These are phyloP conservation scores for Orchestes rusci DNA, from an alignment of 2,888 invertebrate genomes.

Conservation along the genomic window DNA sequence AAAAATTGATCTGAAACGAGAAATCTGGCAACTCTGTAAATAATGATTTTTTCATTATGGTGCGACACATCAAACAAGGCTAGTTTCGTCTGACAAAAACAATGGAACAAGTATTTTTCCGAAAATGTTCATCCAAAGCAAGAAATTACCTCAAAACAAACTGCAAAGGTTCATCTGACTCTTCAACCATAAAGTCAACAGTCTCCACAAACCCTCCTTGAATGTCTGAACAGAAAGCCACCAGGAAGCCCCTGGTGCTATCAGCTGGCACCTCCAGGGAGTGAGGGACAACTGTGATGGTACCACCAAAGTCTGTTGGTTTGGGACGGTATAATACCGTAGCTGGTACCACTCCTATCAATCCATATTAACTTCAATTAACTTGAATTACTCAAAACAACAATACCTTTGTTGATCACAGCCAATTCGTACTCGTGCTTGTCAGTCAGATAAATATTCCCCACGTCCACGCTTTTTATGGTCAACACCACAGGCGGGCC, in stretches of 20 bases:
- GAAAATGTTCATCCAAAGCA: background rate
- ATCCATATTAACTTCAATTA: too few species aligned
- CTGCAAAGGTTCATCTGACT: slow-evolving; percentile 50
- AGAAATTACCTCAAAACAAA: slow-evolving; percentile 30
- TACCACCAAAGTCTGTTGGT: slow-evolving; percentile 51
- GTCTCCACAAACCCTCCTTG: slow-evolving; percentile 58
- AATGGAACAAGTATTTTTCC: too few species aligned
- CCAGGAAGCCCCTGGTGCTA: slow-evolving; percentile 41
- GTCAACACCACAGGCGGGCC: slow-evolving; percentile 54
- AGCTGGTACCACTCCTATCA: slow-evolving; percentile 54
- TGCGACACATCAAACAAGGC: too few species aligned
- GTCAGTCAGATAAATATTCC: slow-evolving; percentile 52
- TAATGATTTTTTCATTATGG: too few species aligned
- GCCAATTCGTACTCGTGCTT: slow-evolving; percentile 55
- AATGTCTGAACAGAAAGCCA: slow-evolving; percentile 52
- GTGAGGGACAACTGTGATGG: slow-evolving; percentile 48
- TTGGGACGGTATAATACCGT: slow-evolving; percentile 47
- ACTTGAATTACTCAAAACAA: too few species aligned
- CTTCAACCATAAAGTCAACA: slow-evolving; percentile 52
- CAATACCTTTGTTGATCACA: slow-evolving; percentile 49
- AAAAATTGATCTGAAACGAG: too few species aligned
- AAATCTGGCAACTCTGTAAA: too few species aligned
- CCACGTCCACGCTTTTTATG: slow-evolving; percentile 51
- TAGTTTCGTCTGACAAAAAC: too few species aligned
- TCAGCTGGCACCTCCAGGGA: slow-evolving; percentile 17